Conservation (phyloP, 2,888 invertebrate genomes). For the Hydrotaea diabolus region DNA sequence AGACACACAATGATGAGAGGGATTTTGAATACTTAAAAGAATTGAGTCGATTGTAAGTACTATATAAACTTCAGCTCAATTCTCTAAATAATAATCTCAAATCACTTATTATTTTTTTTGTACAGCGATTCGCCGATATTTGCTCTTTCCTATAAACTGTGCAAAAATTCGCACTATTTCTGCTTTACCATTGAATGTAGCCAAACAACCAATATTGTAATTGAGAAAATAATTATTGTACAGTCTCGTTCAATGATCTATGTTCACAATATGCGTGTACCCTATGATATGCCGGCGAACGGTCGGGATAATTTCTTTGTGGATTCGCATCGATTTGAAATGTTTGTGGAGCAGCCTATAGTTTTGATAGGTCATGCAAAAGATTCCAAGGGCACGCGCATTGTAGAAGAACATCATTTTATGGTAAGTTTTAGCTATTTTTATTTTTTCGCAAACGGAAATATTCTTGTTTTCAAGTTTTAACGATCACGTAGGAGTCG, state of each 20-base stretch:
- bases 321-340: slow-evolving; percentile 76
- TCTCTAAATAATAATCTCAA: background rate
- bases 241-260: slow-evolving; percentile 75
- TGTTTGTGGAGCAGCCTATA: slow-evolving; percentile 75
- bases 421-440: slow-evolving; percentile 70
- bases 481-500: too few species aligned
- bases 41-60: slow-evolving; percentile 72
- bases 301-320: slow-evolving; percentile 73
- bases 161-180: slow-evolving; percentile 76
- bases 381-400: slow-evolving; percentile 65
- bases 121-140: slow-evolving; percentile 71
- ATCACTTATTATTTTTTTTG: slow-evolving; percentile 20
- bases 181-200: slow-evolving; percentile 74
- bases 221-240: slow-evolving; percentile 77
- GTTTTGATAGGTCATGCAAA: slow-evolving; percentile 73
- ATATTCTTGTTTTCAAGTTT: too few species aligned
- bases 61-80: background rate
- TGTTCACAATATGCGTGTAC: slow-evolving; percentile 73
- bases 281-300: slow-evolving; percentile 68
- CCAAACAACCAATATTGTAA: slow-evolving; percentile 69
- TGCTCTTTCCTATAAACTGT: slow-evolving; percentile 73
- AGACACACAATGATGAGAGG: slow-evolving; percentile 76
- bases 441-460: too few species aligned
- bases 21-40: slow-evolving; percentile 74
- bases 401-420: slow-evolving; percentile 78